Evolutionary conservation across 2,888 invertebrate genomes (phyloP), one percentile per base, ranked within the genome.

Genomic region (Ophonus ardosiacus): DNA sequence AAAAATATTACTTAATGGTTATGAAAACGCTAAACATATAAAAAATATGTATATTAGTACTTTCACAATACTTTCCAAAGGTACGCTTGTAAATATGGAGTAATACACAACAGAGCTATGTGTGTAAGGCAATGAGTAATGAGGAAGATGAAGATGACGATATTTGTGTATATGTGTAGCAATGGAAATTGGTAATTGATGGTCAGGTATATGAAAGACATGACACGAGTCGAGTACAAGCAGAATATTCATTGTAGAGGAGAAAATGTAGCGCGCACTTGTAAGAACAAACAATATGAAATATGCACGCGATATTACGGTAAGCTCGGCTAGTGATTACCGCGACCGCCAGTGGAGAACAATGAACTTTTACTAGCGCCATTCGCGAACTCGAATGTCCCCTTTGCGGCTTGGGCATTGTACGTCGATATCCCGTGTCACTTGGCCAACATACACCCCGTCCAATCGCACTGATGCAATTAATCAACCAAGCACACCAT

Each of bases 331-430:
- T 57, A 78, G 78, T 78, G 18, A 78, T 78, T 78, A 78, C 78
- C 57, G 59, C 78, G 79, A 61, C 71, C 74, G 85, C 89, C 89
- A 89, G 89, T 88, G 88, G 90, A 90, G 92, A 92, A 92, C 92
- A 92, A 92, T 92, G 92, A 92, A 92, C 92, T 89, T 92, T 92
- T 90, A 90, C 90, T 92, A 92, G 92, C 92, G 92, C 92, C 92
- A 92, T 92, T 92, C 90, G 91, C 91, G 91, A 85, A 91, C 90
- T 91, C 91, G 91, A 84, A 91, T 91, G 91, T 92, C 91, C 92
- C 90, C 91, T 85, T 85, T 85, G 85, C 85, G 91, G 91, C 91
- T 92, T 91, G 91, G 90, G 90, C 90, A 89, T 89, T 88, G 89
- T 90, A 89, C 90, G 89, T 90, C 90, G 89, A 91, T 91, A 91